Percentiles rank a stretch among this genome's conserved stretches.
Evolutionary conservation across 2,797 vertebrate genomes (phyloP).

Genomic region (Spinus olivaceus): DNA sequence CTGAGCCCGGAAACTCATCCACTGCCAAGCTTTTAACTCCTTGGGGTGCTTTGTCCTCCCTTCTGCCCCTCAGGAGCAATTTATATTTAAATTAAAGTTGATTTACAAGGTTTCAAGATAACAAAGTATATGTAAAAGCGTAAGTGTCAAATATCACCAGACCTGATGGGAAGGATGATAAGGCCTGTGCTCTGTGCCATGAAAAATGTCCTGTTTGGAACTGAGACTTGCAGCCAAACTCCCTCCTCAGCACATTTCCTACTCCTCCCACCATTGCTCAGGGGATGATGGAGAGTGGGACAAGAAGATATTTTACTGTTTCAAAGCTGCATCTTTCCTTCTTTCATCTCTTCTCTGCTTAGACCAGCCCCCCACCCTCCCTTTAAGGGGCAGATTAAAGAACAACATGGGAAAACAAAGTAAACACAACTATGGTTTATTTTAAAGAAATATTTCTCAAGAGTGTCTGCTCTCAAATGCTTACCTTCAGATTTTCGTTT

Average conservation of each 20-base stretch:
- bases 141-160: not conserved
- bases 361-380: not conserved
- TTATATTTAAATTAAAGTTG: not conserved
- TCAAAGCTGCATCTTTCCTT: not conserved
- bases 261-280: not conserved
- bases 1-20: not conserved
- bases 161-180: not conserved
- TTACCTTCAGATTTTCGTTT: not conserved
- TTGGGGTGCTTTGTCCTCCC: not conserved
- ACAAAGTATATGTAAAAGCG: not conserved
- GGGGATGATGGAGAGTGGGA: not conserved
- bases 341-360: constrained; percentile 1
- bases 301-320: not conserved
- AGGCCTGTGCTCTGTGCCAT: not conserved
- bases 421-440: not conserved
- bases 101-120: not conserved
- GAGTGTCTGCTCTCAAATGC: not conserved
- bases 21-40: not conserved
- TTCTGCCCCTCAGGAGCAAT: not conserved
- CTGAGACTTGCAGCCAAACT: not conserved
- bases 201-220: not conserved
- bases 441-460: not conserved
- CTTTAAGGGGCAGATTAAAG: constrained; percentile 6
- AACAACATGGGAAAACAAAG: not conserved
- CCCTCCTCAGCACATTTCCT: not conserved